Percentiles rank a stretch among this genome's conserved stretches.
Conservation (phyloP, 1,140 invertebrate species). For the Gerris buenoi region DNA sequence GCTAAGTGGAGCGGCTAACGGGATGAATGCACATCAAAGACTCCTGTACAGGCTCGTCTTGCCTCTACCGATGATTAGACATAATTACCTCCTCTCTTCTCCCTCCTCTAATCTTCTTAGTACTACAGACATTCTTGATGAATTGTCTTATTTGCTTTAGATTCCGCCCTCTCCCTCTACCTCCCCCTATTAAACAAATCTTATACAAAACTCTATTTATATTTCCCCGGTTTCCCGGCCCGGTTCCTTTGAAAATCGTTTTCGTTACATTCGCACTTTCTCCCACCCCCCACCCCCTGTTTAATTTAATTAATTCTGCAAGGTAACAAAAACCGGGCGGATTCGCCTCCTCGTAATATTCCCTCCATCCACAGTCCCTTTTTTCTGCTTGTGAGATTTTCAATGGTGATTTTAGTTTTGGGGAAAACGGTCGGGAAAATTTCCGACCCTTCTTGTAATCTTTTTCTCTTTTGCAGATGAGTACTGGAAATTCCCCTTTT, state of each 20-base stretch:
- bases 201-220: background rate
- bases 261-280: background rate
- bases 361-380: background rate
- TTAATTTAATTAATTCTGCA: background rate
- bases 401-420: too few relatives aligned
- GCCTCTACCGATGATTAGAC: constrained; percentile 3
- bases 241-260: background rate
- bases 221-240: too few relatives aligned
- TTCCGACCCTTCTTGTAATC: too few relatives aligned
- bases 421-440: too few relatives aligned
- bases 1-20: background rate
- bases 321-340: background rate
- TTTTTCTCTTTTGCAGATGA: too few relatives aligned
- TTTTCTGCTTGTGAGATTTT: background rate
- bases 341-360: background rate
- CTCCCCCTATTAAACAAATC: background rate
- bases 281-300: too few relatives aligned
- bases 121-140: background rate
- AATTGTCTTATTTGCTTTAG: background rate
- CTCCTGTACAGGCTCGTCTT: background rate
- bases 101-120: background rate
- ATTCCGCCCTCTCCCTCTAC: background rate
- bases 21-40: background rate
- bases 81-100: constrained; percentile 3
- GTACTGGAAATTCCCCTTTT: too few relatives aligned